Evolutionary conservation across 2,888 invertebrate species (phyloP).

Genomic region (Dryocosmus kuriphilus): DNA sequence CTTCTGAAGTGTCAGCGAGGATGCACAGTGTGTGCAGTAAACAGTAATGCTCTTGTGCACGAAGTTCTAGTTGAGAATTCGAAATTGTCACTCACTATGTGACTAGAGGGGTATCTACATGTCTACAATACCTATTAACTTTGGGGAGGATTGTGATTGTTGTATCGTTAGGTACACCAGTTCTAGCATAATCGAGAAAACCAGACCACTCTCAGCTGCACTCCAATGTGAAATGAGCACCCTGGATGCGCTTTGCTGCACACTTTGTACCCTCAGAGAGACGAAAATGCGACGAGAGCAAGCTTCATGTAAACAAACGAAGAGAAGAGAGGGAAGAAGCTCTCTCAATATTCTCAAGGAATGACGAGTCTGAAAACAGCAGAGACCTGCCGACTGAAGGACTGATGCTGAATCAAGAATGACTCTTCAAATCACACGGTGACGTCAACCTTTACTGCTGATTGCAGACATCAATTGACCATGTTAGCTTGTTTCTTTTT

Average conservation of each 20-base stretch:
- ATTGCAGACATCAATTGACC: slow-evolving; percentile 67
- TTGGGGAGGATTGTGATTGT: slow-evolving; percentile 9
- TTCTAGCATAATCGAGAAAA: slow-evolving; percentile 31
- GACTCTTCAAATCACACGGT: slow-evolving; percentile 39
- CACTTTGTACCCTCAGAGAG: slow-evolving; percentile 34
- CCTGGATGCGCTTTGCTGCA: slow-evolving; percentile 33
- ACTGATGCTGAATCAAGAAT: slow-evolving; percentile 36
- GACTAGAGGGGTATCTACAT: slow-evolving; percentile 2
- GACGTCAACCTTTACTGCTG: slow-evolving; percentile 61
- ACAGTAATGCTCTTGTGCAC: not conserved
- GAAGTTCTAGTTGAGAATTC: not conserved
- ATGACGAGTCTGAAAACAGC: slow-evolving; percentile 25
- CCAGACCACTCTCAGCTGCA: slow-evolving; percentile 26
- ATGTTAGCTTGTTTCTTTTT: slow-evolving; percentile 66
- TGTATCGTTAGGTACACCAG: slow-evolving; percentile 3
- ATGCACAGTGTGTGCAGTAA: not conserved
- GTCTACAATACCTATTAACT: slow-evolving; percentile 12
- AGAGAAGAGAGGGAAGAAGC: slow-evolving; percentile 39
- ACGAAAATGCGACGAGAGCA: slow-evolving; percentile 37
- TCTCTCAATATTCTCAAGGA: slow-evolving; percentile 19
- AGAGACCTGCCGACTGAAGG: slow-evolving; percentile 18
- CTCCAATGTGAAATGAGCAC: slow-evolving; percentile 23
- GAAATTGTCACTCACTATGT: slow-evolving; percentile 20
- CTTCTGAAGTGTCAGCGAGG: not conserved
- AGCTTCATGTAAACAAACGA: slow-evolving; percentile 1